Percentiles rank a stretch among this genome's conserved stretches.
These are phyloP conservation scores for Gnatocerus cornutus DNA, from an alignment of 2,888 invertebrate genomes.

Conservation along the genomic window DNA sequence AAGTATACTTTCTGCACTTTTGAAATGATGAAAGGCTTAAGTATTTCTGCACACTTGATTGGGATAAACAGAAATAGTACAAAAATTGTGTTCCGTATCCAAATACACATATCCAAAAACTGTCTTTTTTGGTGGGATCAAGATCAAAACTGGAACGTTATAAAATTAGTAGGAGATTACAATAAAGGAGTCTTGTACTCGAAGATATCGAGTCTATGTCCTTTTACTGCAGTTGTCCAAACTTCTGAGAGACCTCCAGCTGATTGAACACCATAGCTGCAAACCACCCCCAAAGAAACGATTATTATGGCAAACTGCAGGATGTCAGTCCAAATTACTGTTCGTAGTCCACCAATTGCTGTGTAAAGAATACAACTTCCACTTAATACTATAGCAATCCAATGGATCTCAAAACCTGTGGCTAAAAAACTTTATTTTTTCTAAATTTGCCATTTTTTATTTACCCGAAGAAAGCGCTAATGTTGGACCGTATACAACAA, in stretches of 20 bases:
- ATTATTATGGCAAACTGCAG: slow-evolving; percentile 14
- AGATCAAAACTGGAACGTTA: slow-evolving; percentile 6
- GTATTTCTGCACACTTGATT: slow-evolving; percentile 26
- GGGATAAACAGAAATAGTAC: slow-evolving; percentile 1
- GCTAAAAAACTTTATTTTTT: slow-evolving; percentile 10
- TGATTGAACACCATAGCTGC: slow-evolving; percentile 1
- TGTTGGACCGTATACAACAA: neutral
- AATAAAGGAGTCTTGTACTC: neutral
- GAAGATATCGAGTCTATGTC: slow-evolving; percentile 25
- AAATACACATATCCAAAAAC: slow-evolving; percentile 15
- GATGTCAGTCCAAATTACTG: slow-evolving; percentile 28
- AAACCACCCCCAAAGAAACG: neutral
- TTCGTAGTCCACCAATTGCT: slow-evolving; percentile 14
- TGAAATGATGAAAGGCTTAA: slow-evolving; percentile 5
- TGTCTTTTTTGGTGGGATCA: slow-evolving; percentile 18
- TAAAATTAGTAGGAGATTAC: neutral
- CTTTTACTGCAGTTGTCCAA: slow-evolving; percentile 12
- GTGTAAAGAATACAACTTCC: slow-evolving; percentile 29
- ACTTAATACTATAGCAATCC: neutral
- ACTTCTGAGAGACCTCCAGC: slow-evolving; percentile 5
- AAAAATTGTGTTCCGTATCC: slow-evolving; percentile 5
- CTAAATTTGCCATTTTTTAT: neutral
- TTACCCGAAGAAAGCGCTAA: neutral
- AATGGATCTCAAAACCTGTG: slow-evolving; percentile 1
- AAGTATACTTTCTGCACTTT: neutral